Base-by-base conservation (phyloP, 2,113 vertebrate species). In the Heterochromis multidens region DNA sequence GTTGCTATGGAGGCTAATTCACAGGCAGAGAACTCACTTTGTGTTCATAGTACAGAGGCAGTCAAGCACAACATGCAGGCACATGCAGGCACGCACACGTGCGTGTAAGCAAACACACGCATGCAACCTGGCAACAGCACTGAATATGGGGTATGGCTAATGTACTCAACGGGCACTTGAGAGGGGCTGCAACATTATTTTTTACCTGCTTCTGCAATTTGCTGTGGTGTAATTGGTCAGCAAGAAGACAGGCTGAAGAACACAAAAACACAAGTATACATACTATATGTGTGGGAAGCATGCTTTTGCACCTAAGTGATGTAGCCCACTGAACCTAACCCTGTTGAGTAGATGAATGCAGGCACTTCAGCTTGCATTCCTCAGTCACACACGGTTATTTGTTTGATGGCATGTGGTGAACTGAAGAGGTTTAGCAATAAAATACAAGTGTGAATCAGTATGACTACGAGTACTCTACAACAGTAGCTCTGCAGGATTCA, bases 1-100 rank as follows among this genome's bases (percentile, higher is more conserved):
- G 94, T 95, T 95, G 93, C 95, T 94, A 95, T 96, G 94, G 94
- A 94, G 92, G 93, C 93, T 93, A 93, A 95, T 94, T 94, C 89
- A 88, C 83, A 90, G 87, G 87, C 89, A 80, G 89, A 84, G 79
- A 88, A 79, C 63, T 81, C 83, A 83, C 85, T 86, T 82, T 89
- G 79, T 76, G 87, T 83, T 85, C 82, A 29, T 61, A 70, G 76
- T 83, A 78, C 54, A 63, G 87, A 92, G 29, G 87, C 87, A 88
- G 87, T 83, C 81, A 72, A 62, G 83, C 87, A 87, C 87, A 81
- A 83, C 82, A 35, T 76, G 79, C 59, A 70, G 21, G 72, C 37
- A 77, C 79, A 85, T 63, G 37, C 85, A 80, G 57, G 25, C 52
- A 31, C 27, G 19, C 40, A 54, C 74, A 57, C 63, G 79, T 29